Evolutionary conservation across 1,140 invertebrate genomes (phyloP).

Genomic region (Calycopis cecrops): DNA sequence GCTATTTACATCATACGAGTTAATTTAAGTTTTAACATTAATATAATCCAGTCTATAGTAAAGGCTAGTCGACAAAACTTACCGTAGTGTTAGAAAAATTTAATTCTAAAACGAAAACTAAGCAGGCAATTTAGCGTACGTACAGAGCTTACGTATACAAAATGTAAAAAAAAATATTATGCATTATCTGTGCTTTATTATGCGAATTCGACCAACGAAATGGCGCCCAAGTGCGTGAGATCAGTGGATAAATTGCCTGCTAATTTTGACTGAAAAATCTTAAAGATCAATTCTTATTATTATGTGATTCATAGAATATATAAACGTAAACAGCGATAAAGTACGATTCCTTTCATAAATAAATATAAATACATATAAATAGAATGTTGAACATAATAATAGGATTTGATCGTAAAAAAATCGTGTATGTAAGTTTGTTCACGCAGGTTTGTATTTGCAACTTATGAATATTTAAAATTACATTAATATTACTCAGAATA

Average conservation of each 20-base stretch:
- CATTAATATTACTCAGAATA: conserved; percentile 35
- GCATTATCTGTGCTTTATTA: conserved; percentile 50
- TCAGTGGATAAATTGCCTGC: conserved; percentile 66
- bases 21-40: conserved; percentile 69
- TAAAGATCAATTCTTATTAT: conserved; percentile 41
- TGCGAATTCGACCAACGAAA: conserved; percentile 41
- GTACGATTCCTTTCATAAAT: conserved; percentile 17
- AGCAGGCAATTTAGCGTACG: conserved; percentile 63
- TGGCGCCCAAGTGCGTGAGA: conserved; percentile 66
- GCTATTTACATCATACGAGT: conserved; percentile 73
- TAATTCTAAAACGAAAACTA: conserved; percentile 55
- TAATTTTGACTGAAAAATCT: conserved; percentile 31
- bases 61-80: conserved; percentile 73
- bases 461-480: conserved; percentile 51
- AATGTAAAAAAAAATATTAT: conserved; percentile 43
- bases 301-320: conserved; percentile 23
- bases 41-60: conserved; percentile 73
- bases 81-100: conserved; percentile 68
- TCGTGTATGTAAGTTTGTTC: conserved; percentile 60
- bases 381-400: conserved; percentile 30
- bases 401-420: conserved; percentile 38
- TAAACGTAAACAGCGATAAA: conserved; percentile 11
- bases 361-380: conserved; percentile 22
- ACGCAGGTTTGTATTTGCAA: conserved; percentile 44
- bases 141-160: conserved; percentile 32